Conservation (phyloP, 2,797 vertebrate species). For the Petrocephalus sullivani region DNA sequence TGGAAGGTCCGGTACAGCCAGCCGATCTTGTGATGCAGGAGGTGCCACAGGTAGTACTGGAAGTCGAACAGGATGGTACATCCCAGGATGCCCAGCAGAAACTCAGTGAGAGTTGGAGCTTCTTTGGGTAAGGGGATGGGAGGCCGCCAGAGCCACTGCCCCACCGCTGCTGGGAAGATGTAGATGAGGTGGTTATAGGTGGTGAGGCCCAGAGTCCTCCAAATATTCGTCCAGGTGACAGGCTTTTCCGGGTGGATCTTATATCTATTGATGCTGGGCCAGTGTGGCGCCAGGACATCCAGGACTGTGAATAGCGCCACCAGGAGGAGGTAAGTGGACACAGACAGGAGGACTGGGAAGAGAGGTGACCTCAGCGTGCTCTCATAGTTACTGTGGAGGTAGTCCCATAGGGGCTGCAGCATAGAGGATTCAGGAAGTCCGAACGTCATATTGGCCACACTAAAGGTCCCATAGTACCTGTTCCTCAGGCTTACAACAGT, state of each 20-base stretch:
- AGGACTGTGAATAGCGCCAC: conserved; percentile 61
- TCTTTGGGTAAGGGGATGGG: conserved; percentile 58
- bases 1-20: conserved; percentile 75
- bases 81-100: conserved; percentile 64
- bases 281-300: conserved; percentile 65
- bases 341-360: conserved; percentile 65
- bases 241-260: conserved; percentile 60
- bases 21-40: conserved; percentile 66
- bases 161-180: conserved; percentile 65
- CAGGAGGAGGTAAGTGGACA: conserved; percentile 64
- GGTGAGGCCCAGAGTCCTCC: conserved; percentile 60
- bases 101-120: conserved; percentile 60
- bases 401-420: conserved; percentile 69
- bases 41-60: conserved; percentile 75
- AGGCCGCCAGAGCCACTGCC: conserved; percentile 72
- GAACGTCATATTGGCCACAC: conserved; percentile 44
- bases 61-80: conserved; percentile 72
- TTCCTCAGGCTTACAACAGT: conserved; percentile 3
- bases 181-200: conserved; percentile 69
- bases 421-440: conserved; percentile 42
- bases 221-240: conserved; percentile 59
- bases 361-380: conserved; percentile 63
- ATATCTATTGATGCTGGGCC: conserved; percentile 63
- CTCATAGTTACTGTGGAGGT: conserved; percentile 63
- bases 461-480: conserved; percentile 37